A percentile compares a stretch with the other conserved stretches of the same genome.
Evolutionary conservation across 2,888 invertebrate genomes (phyloP).

Genomic region (Caprella mutica): DNA sequence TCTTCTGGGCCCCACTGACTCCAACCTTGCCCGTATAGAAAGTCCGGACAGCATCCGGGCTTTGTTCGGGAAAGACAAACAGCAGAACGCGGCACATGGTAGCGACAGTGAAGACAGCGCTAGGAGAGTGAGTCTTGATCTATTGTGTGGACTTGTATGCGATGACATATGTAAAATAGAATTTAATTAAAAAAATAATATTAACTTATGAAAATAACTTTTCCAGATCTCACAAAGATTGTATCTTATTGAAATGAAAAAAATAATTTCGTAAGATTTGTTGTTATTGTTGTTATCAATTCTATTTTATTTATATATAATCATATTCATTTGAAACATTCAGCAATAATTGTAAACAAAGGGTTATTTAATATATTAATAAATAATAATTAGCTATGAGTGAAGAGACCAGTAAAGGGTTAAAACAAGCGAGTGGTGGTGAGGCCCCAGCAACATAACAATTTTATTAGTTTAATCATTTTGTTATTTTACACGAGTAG

Average conservation of each 20-base stretch:
- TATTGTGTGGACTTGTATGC: background rate
- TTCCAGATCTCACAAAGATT: background rate
- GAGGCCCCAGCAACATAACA: too few species aligned
- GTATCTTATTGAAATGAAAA: background rate
- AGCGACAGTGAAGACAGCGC: slow-evolving; percentile 50
- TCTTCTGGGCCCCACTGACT: slow-evolving; percentile 53
- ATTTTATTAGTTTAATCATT: too few species aligned
- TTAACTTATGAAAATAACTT: background rate
- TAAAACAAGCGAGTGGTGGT: too few species aligned
- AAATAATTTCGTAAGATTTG: too few species aligned
- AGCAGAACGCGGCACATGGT: slow-evolving; percentile 58
- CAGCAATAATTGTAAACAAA: background rate
- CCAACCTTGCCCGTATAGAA: slow-evolving; percentile 47
- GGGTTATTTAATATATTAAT: background rate
- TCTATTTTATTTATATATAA: slow-evolving; percentile 5
- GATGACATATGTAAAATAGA: background rate
- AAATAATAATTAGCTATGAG: background rate
- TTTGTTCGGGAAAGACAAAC: slow-evolving; percentile 54
- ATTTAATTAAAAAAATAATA: background rate
- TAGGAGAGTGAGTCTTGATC: slow-evolving; percentile 40
- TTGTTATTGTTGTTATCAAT: background rate
- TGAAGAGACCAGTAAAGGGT: too few species aligned
- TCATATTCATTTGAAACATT: background rate
- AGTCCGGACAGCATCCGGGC: slow-evolving; percentile 53
- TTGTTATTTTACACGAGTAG: too few species aligned